Conservation (phyloP, 2,888 invertebrate genomes). For the Chalcosyrphus nemorum region DNA sequence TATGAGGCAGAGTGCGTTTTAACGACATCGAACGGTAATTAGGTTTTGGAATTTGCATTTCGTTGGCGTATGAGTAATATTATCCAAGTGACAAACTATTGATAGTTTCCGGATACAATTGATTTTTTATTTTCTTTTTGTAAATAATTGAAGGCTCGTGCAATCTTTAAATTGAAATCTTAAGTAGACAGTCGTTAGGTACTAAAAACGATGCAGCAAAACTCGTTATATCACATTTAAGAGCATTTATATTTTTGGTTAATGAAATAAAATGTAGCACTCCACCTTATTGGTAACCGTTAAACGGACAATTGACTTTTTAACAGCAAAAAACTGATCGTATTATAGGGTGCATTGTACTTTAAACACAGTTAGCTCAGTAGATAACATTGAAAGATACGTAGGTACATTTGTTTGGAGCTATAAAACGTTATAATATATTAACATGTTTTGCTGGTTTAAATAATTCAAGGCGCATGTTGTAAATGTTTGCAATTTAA, state of each 20-base stretch:
- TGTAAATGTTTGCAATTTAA: background rate
- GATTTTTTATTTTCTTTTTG: background rate
- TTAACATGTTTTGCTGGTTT: background rate
- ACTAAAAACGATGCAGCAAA: background rate
- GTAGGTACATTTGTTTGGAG: background rate
- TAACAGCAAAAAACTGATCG: background rate
- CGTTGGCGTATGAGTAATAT: constrained; percentile 58
- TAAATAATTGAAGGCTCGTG: background rate
- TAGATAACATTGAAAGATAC: background rate
- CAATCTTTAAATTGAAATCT: background rate
- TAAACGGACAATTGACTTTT: background rate
- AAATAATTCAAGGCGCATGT: background rate
- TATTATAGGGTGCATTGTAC: background rate
- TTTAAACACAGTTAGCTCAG: background rate
- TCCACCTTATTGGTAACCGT: background rate
- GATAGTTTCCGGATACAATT: constrained; percentile 46
- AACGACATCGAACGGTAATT: constrained; percentile 7
- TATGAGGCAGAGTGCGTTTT: constrained; percentile 18
- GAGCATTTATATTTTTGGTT: background rate
- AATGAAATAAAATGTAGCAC: background rate
- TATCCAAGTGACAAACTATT: background rate
- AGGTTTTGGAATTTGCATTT: constrained; percentile 32
- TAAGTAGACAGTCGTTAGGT: background rate
- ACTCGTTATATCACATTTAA: background rate
- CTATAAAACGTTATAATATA: background rate